A percentile compares a stretch with the other conserved stretches of the same genome.
Evolutionary conservation across 2,113 vertebrate species (phyloP).

Genomic region (Aix galericulata): DNA sequence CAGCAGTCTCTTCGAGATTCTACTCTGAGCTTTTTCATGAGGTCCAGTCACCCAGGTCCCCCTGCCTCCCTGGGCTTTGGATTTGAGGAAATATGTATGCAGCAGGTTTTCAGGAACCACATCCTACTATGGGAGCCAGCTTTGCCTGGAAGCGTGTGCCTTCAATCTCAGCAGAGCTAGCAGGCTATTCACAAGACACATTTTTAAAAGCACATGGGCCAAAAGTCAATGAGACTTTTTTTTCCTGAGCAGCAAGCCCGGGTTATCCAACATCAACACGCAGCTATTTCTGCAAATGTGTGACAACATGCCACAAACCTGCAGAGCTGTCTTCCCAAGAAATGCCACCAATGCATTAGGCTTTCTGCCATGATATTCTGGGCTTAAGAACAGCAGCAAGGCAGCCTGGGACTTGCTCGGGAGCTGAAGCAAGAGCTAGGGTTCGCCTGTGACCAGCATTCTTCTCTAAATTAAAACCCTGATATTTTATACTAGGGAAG

Average conservation of each 20-base stretch:
- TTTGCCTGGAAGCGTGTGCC: not conserved
- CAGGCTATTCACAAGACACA: not conserved
- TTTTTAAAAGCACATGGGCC: slow-evolving; percentile 14
- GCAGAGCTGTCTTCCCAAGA: slow-evolving; percentile 8
- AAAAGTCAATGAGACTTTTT: slow-evolving; percentile 15
- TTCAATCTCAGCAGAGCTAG: not conserved
- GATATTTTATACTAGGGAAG: slow-evolving; percentile 60
- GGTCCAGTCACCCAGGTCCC: not conserved
- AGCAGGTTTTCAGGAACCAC: not conserved
- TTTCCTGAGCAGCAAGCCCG: not conserved
- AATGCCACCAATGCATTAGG: slow-evolving; percentile 48
- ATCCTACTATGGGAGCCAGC: not conserved
- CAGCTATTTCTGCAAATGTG: slow-evolving; percentile 21
- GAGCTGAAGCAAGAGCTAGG: slow-evolving; percentile 3
- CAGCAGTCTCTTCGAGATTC: not conserved
- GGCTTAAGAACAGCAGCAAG: slow-evolving; percentile 6
- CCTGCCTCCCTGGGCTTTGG: not conserved
- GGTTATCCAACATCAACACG: slow-evolving; percentile 42
- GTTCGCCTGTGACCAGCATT: not conserved
- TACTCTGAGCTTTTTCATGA: not conserved
- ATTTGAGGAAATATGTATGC: not conserved
- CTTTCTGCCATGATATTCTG: slow-evolving; percentile 49
- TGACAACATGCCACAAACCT: slow-evolving; percentile 29
- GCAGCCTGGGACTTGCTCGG: not conserved
- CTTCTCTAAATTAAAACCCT: slow-evolving; percentile 57